Conservation (phyloP, 2,888 invertebrate genomes). For the Polia nebulosa region DNA sequence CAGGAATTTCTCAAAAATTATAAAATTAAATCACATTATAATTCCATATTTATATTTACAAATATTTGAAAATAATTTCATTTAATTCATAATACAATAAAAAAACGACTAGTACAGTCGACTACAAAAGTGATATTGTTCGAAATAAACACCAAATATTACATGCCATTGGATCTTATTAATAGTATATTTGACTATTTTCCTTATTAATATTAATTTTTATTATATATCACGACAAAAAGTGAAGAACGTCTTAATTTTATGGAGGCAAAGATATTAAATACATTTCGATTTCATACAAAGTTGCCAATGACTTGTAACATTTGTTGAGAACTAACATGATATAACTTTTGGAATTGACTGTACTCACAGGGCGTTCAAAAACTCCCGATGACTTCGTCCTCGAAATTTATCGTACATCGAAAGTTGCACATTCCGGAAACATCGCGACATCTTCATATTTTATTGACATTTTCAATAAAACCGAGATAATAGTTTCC, state of each 20-base stretch:
- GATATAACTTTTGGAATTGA: constrained; percentile 40
- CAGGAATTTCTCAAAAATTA: constrained; percentile 76
- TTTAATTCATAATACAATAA: constrained; percentile 60
- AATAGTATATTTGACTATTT: constrained; percentile 42
- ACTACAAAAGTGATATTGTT: constrained; percentile 41
- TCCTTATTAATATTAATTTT: constrained; percentile 38
- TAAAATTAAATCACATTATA: constrained; percentile 84
- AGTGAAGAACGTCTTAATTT: constrained; percentile 38
- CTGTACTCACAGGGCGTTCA: constrained; percentile 55
- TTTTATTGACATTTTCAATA: constrained; percentile 78
- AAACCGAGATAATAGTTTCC: constrained; percentile 78
- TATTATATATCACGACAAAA: constrained; percentile 48
- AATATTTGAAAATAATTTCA: constrained; percentile 71
- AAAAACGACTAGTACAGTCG: constrained; percentile 54
- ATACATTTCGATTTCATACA: constrained; percentile 39
- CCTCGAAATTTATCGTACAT: constrained; percentile 31
- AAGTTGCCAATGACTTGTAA: constrained; percentile 11
- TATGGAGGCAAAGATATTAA: constrained; percentile 44
- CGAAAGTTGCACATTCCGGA: constrained; percentile 60
- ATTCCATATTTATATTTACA: constrained; percentile 84
- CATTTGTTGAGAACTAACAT: constrained; percentile 18
- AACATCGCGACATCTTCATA: constrained; percentile 68
- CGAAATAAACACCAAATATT: constrained; percentile 28
- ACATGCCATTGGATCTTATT: constrained; percentile 10
- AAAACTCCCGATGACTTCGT: constrained; percentile 43